Base-by-base conservation (phyloP, 2,888 invertebrate species). In the Tipula helvola region DNA sequence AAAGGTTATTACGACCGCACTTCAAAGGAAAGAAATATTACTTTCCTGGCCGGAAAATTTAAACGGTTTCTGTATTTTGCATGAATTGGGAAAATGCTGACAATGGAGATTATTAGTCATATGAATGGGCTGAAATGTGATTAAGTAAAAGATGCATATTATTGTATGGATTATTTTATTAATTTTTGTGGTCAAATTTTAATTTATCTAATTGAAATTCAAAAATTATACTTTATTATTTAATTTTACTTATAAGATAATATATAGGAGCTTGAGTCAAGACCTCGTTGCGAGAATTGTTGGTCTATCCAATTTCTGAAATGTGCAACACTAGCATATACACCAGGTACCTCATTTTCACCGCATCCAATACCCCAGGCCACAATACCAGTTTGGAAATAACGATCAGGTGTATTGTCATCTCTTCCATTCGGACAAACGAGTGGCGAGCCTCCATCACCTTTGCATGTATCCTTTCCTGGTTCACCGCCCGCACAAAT, bases 331-430 rank as follows among this genome's bases (percentile, higher is more conserved):
- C 95, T 95, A 0, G 94, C 95, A 90, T 96, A 97, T 0, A 96
- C 95, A 0, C 95, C 96, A 0, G 96, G 96, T 28, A 93, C 92
- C 71, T 93, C 92, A 86, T 93, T 91, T 18, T 91, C 91, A 0
- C 96, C 96, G 89, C 97, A 97, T 0, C 95, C 95, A 88, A 97
- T 95, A 18, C 97, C 96, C 96, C 96, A 97, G 0, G 96, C 94
- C 0, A 96, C 96, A 71, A 96, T 95, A 0, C 96, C 96, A 39
- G 90, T 90, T 36, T 91, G 90, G 87, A 90, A 90, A 83, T 87
- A 90, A n/a, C 89, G 89, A 13, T 89, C 87, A 0, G 88, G 88
- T 84, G 88, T 88, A 42, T 93, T 93, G 87, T n/a, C n/a, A n/a
- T n/a, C n/a, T n/a, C n/a, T n/a, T n/a, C 91, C 91, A 86, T 95